These are phyloP conservation scores for Lasius platythorax DNA, from an alignment of 2,888 invertebrate genomes.

Conservation along the genomic window DNA sequence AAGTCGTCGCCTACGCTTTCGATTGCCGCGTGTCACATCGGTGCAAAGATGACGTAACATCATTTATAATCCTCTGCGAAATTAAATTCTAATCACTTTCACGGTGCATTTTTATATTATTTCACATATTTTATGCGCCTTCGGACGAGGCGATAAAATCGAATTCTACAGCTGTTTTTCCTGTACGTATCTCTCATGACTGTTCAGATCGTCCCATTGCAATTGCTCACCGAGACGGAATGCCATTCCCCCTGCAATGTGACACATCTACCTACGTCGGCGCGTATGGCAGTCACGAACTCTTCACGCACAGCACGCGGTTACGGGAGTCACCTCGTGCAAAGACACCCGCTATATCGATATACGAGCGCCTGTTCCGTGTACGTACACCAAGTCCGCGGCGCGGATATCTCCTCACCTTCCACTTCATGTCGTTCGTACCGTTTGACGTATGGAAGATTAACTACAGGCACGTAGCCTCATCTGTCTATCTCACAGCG, in stretches of 20 bases:
- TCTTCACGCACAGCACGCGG: conserved; percentile 30
- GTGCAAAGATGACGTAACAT: conserved; percentile 49
- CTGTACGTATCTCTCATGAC: not conserved
- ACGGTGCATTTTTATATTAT: not conserved
- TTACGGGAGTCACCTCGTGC: conserved; percentile 41
- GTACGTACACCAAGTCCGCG: conserved; percentile 46
- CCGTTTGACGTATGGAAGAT: conserved; percentile 83
- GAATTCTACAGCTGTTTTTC: not conserved
- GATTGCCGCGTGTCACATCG: conserved; percentile 67
- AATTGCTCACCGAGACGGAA: conserved; percentile 38
- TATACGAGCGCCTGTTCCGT: conserved; percentile 60
- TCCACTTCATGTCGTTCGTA: conserved; percentile 76
- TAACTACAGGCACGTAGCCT: conserved; percentile 82
- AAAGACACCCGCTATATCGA: conserved; percentile 56
- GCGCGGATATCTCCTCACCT: conserved; percentile 65
- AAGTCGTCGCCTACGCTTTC: conserved; percentile 62
- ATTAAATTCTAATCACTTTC: not conserved
- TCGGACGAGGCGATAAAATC: not conserved
- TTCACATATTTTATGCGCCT: not conserved
- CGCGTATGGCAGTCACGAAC: conserved; percentile 52
- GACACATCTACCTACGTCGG: conserved; percentile 10
- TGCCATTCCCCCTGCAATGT: conserved; percentile 43
- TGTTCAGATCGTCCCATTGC: not conserved
- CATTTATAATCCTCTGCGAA: not conserved
- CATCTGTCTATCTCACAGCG: conserved; percentile 83